Evolutionary conservation across 2,888 invertebrate genomes (phyloP).

Genomic region (Hylaea fasciaria): DNA sequence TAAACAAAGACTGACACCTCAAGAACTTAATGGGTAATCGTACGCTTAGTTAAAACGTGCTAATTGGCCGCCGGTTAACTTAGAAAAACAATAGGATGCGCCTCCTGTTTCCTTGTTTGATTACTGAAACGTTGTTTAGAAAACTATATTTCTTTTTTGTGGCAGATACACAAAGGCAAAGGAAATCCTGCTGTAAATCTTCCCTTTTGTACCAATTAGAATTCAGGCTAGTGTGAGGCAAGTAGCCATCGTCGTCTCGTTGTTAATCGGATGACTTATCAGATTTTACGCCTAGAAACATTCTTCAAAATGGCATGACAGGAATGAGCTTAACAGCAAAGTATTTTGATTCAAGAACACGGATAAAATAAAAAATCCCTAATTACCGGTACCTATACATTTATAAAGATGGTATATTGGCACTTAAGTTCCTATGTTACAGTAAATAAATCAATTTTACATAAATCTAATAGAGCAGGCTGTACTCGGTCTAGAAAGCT

Average conservation of each 20-base stretch:
- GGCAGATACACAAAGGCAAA: constrained; percentile 18
- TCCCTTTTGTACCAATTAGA: constrained; percentile 4
- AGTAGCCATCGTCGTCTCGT: background rate
- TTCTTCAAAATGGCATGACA: too few species aligned
- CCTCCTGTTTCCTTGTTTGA: constrained; percentile 34
- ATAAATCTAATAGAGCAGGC: constrained; percentile 33
- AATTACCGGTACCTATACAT: too few species aligned
- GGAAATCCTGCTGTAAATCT: constrained; percentile 31
- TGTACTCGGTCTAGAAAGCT: constrained; percentile 44
- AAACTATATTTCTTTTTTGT: constrained; percentile 20
- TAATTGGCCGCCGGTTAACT: constrained; percentile 20
- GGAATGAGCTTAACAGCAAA: background rate
- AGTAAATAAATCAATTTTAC: constrained; percentile 4
- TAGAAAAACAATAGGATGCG: constrained; percentile 30
- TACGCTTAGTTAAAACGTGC: constrained; percentile 12
- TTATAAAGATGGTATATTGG: too few species aligned
- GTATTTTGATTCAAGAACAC: background rate
- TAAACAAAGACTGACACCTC: constrained; percentile 4
- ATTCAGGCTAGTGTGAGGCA: background rate
- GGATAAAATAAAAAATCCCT: background rate
- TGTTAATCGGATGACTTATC: background rate
- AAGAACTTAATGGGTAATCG: background rate
- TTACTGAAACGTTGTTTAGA: constrained; percentile 22
- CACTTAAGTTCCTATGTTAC: too few species aligned
- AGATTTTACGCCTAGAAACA: too few species aligned